Evolutionary conservation across 2,888 invertebrate genomes (phyloP).

Genomic region (Chirona hameri): DNA sequence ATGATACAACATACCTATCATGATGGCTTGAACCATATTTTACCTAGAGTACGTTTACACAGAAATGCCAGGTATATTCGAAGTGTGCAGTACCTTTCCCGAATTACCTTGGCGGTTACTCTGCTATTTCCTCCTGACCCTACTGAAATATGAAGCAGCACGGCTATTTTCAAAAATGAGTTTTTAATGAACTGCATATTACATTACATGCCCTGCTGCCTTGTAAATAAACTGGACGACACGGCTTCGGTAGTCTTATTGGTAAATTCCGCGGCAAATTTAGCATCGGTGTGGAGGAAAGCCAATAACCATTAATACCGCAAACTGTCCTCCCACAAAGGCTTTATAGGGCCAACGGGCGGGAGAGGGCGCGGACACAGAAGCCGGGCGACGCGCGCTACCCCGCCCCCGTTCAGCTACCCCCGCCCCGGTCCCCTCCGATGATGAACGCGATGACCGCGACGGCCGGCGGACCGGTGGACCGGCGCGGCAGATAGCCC

Average conservation of each 20-base stretch:
- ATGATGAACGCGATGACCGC: neutral
- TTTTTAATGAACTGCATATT: neutral
- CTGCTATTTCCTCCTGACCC: neutral
- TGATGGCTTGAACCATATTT: too few relatives aligned
- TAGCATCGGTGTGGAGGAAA: neutral
- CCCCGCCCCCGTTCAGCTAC: neutral
- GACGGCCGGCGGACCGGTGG: neutral
- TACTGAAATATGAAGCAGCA: neutral
- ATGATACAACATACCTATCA: too few relatives aligned
- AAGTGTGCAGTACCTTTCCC: too few relatives aligned
- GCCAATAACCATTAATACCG: conserved; percentile 24
- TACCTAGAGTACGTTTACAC: too few relatives aligned
- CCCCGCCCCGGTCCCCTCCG: neutral
- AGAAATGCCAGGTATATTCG: too few relatives aligned
- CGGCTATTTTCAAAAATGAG: neutral
- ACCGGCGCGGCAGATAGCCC: neutral
- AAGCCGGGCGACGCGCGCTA: neutral
- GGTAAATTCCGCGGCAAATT: neutral
- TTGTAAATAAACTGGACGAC: neutral
- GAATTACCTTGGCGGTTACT: too few relatives aligned
- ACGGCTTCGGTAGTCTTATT: neutral
- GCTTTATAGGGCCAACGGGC: neutral
- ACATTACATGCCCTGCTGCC: neutral
- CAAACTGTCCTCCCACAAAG: conserved; percentile 1
- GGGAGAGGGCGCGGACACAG: neutral